Percentiles rank a stretch among this genome's conserved stretches.
Conservation (phyloP, 2,888 invertebrate genomes). For the Aporophyla lueneburgensis region DNA sequence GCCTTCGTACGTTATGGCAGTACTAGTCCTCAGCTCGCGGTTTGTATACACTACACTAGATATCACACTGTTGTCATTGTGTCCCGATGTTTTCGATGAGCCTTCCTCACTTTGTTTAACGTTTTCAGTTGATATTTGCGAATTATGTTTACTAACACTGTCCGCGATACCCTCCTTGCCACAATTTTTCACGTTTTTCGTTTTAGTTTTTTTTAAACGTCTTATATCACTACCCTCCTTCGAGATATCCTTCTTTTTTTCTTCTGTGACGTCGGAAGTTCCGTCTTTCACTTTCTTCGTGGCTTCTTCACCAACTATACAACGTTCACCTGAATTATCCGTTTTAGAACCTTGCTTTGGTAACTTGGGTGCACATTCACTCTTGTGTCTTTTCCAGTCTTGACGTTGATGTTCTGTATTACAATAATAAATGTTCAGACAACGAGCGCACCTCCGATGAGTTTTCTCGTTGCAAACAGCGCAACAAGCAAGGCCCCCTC, state of each 20-base stretch:
- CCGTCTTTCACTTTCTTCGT: slow-evolving; percentile 74
- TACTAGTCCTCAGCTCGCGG: slow-evolving; percentile 80
- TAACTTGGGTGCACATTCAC: slow-evolving; percentile 89
- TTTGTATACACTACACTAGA: slow-evolving; percentile 88
- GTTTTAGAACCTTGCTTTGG: slow-evolving; percentile 79
- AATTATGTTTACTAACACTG: slow-evolving; percentile 80
- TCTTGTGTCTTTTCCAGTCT: slow-evolving; percentile 95
- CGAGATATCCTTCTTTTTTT: slow-evolving; percentile 62
- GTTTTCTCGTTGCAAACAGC: slow-evolving; percentile 92
- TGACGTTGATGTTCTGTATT: slow-evolving; percentile 94
- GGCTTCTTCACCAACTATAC: slow-evolving; percentile 73
- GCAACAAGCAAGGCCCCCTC: slow-evolving; percentile 88
- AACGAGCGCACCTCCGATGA: slow-evolving; percentile 94
- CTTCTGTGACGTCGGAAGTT: slow-evolving; percentile 63
- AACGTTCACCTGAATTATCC: slow-evolving; percentile 76
- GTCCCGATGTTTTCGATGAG: slow-evolving; percentile 60
- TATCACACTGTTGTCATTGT: slow-evolving; percentile 83
- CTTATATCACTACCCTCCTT: slow-evolving; percentile 74
- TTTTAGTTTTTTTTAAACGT: slow-evolving; percentile 78
- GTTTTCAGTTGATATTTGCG: slow-evolving; percentile 69
- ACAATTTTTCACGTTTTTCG: slow-evolving; percentile 77
- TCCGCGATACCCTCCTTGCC: slow-evolving; percentile 78
- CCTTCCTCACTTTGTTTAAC: slow-evolving; percentile 70
- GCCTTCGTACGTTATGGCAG: slow-evolving; percentile 92
- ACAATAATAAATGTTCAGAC: slow-evolving; percentile 94